These are phyloP conservation scores for Leiothrix lutea DNA, from an alignment of 2,113 vertebrate genomes.

Conservation along the genomic window DNA sequence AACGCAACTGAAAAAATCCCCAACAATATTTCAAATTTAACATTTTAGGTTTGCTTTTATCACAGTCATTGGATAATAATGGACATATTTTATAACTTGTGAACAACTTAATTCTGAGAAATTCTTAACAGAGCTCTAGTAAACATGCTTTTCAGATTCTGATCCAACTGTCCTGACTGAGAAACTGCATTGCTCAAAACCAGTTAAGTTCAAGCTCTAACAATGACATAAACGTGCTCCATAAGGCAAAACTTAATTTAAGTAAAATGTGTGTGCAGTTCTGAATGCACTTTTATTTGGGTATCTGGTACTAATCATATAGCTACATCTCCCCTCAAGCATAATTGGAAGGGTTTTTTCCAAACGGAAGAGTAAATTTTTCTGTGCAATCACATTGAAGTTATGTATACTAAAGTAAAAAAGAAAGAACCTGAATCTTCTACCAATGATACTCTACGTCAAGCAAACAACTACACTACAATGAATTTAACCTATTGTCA, in stretches of 20 bases:
- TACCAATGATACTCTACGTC: not conserved
- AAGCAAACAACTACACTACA: not conserved
- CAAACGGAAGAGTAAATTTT: not conserved
- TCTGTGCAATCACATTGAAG: not conserved
- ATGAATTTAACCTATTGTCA: not conserved
- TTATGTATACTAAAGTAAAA: not conserved
- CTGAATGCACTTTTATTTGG: not conserved
- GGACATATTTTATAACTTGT: not conserved
- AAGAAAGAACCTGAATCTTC: not conserved
- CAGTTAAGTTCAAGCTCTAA: not conserved
- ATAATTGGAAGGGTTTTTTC: not conserved
- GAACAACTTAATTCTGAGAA: not conserved
- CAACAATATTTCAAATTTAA: not conserved
- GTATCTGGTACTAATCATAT: not conserved
- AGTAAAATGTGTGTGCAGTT: not conserved
- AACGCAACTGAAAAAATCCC: not conserved
- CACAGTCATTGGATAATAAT: not conserved
- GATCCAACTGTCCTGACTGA: not conserved
- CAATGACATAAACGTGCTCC: not conserved
- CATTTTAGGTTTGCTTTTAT: not conserved
- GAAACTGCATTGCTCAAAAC: not conserved
- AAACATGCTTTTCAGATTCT: not conserved
- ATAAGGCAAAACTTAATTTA: not conserved
- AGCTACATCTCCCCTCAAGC: not conserved
- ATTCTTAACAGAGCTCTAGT: not conserved